Base-by-base conservation (phyloP, 2,888 invertebrate species). In the Stramonita haemastoma region DNA sequence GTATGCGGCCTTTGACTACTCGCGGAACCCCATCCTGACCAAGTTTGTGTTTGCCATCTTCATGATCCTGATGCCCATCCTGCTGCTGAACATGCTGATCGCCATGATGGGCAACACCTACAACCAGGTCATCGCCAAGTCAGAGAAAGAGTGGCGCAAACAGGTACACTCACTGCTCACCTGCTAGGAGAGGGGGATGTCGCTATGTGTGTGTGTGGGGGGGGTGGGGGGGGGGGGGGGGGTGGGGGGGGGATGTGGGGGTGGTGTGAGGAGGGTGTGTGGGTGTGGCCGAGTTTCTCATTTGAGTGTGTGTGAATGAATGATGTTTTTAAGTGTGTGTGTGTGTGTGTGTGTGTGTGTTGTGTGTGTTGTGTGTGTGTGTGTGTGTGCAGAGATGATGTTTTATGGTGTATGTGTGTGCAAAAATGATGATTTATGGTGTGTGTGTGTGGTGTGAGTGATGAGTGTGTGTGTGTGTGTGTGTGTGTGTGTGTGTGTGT, bases 61-160 rank as follows among this genome's bases (percentile, higher is more conserved):
- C 96, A 99, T 99, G 99, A 98, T 99, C 90, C 98, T 99, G 93
- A 99, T 99, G 91, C 99, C 99, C 0, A 99, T 99, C 94, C 96
- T 99, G 87, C 96, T 99, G 94, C 97, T 99, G 26, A 99, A 99
- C 97, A 99, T 98, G 98, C 97, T 99, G 96, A 99, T 99, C 92
- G 99, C 99, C 92, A 99, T 99, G 99, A 99, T 99, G 99, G 99
- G 99, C 70, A 99, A 99, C 96, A 99, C 99, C 0, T 99, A 99
- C 96, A 98, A 99, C 0, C 98, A 98, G 93, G 99, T 99, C 90
- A 99, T 99, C 93, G 98, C 98, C 95, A 98, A 99, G 95, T 99
- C 99, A 70, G 99, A 99, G 96, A 99, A 99, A 96, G 99, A 99
- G 96, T 99, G 98, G 98, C 98, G 99, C 90, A 94, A 95, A 93